Evolutionary conservation across 2,797 vertebrate genomes (phyloP), one percentile per base, ranked within the genome.

Genomic region (Semotilus atromaculatus): DNA sequence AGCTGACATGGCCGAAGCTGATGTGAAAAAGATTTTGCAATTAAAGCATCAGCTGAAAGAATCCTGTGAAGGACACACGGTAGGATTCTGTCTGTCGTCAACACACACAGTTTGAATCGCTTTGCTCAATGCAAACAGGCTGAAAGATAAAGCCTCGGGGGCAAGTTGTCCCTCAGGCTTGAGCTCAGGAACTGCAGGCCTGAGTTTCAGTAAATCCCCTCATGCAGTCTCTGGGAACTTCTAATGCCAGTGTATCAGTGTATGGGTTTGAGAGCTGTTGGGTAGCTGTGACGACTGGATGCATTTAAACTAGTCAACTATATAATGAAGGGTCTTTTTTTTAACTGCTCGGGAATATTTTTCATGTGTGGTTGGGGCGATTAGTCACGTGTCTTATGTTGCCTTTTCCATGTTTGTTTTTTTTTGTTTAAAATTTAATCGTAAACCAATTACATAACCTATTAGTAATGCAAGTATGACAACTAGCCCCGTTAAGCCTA

Each of bases 21-120:
- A 91, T 55, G 83, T 91, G 38, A 93, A 90, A 89, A 92, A 89
- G 82, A 89, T 96, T 53, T 71, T 89, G 88, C 89, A 90, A 43
- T 90, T 96, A 88, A 95, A 96, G 92, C 90, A 92, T 88, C 91
- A 93, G 68, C 91, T 97, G 55, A 80, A 88, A 73, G 71, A 90
- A 80, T 84, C 88, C 7, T 84, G 85, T 64, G 91, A 94, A 64
- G 53, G 93, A 6, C 89, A 88, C 0, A 96, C 94, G 96, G 96
- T 96, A 96, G 62, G 71, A 80, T 84, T 67, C 53, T 19, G 70
- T 23, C 21, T 64, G 58, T 43, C 14, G 14, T 5, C 48, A 18
- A 26, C 23, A 13, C 13, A n/a, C 5, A 18, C 3, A 13, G 10
- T 19, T n/a, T 13, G 18, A 10, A 23, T 26, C 21, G 29, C 23